A percentile compares a stretch with the other conserved stretches of the same genome.
Conservation (phyloP, 1,140 invertebrate species). For the Ruditapes philippinarum region DNA sequence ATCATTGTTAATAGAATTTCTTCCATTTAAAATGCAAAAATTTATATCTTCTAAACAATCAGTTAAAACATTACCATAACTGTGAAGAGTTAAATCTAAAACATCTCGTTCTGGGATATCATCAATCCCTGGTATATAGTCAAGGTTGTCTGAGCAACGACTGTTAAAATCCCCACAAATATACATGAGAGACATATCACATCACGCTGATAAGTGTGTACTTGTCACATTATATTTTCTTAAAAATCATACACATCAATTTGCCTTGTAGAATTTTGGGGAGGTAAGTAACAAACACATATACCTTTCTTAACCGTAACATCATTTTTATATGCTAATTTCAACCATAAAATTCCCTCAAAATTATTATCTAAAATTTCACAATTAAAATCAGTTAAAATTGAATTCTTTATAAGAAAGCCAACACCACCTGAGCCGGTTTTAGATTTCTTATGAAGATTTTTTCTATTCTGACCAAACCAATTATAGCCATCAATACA, state of each 20-base stretch:
- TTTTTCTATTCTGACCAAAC: conserved; percentile 41
- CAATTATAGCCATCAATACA: conserved; percentile 42
- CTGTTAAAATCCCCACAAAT: conserved; percentile 4
- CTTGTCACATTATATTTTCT: not conserved
- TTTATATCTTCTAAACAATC: not conserved
- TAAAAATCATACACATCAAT: conserved; percentile 3
- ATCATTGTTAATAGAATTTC: conserved; percentile 13
- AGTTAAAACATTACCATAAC: not conserved
- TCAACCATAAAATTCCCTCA: conserved; percentile 59
- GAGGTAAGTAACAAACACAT: conserved; percentile 53
- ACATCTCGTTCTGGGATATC: not conserved
- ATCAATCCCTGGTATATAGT: not conserved
- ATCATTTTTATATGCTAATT: not conserved
- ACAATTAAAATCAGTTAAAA: not conserved
- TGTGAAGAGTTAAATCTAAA: not conserved
- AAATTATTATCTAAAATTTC: conserved; percentile 30
- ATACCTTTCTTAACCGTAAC: not conserved
- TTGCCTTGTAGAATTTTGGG: not conserved
- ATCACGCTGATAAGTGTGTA: not conserved
- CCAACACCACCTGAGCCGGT: conserved; percentile 58
- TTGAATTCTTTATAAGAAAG: conserved; percentile 1
- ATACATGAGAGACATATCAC: not conserved
- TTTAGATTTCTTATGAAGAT: conserved; percentile 41
- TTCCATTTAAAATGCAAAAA: conserved; percentile 31
- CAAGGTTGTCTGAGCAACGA: not conserved